A percentile compares a stretch with the other conserved stretches of the same genome.
Conservation (phyloP, 1,140 invertebrate species). For the Goniozus legneri region DNA sequence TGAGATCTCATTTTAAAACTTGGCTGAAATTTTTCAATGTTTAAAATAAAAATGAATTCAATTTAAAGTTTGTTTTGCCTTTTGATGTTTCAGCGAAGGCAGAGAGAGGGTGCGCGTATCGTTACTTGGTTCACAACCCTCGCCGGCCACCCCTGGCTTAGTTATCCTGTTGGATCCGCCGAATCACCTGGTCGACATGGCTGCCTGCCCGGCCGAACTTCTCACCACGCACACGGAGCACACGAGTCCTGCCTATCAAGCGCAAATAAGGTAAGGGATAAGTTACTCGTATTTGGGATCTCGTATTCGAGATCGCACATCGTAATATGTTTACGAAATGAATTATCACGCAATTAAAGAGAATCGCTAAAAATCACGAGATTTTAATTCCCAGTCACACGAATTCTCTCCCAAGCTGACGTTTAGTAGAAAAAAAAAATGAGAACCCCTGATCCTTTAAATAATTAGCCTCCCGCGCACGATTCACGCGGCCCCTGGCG, state of each 20-base stretch:
- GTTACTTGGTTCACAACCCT: constrained; percentile 47
- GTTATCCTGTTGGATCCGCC: constrained; percentile 47
- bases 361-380: no score
- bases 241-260: constrained; percentile 48
- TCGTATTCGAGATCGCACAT: no score
- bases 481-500: constrained; percentile 25
- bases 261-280: constrained; percentile 54
- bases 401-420: no score
- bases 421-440: constrained; percentile 7
- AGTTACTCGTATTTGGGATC: no score
- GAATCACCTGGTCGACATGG: constrained; percentile 36
- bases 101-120: constrained; percentile 52
- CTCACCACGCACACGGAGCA: constrained; percentile 51
- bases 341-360: no score
- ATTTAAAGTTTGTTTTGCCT: constrained; percentile 13
- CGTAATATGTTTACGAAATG: no score
- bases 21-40: no score
- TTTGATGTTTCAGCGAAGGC: constrained; percentile 43
- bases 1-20: no score
- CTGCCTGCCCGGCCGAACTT: constrained; percentile 46
- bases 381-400: no score
- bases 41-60: no score
- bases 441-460: constrained; percentile 25
- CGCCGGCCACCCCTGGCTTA: constrained; percentile 46
- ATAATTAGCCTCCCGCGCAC: constrained; percentile 24